Percentiles rank a stretch among this genome's conserved stretches.
Evolutionary conservation across 2,797 vertebrate species (phyloP).

Genomic region (Myotis myotis): DNA sequence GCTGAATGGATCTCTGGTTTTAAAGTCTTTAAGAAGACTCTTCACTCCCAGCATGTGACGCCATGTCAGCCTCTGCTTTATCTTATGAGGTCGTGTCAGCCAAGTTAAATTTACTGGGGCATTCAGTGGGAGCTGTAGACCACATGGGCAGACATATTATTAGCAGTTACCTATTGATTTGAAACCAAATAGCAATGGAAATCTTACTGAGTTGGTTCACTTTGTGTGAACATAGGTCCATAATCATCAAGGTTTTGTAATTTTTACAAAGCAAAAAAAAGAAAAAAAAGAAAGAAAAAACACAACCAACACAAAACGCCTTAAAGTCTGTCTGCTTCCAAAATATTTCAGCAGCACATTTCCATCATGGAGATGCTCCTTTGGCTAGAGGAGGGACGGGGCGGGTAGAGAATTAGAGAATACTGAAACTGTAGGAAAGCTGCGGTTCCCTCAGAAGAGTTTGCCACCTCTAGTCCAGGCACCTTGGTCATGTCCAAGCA

Average conservation of each 20-base stretch:
- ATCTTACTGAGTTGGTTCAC: background rate
- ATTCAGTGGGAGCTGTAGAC: constrained; percentile 54
- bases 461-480: background rate
- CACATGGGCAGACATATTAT: constrained; percentile 19
- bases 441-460: background rate
- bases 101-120: constrained; percentile 72
- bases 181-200: constrained; percentile 46
- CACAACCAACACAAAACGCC: background rate
- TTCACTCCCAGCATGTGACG: constrained; percentile 63
- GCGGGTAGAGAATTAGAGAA: background rate
- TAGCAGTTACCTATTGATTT: constrained; percentile 63
- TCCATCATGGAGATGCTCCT: background rate
- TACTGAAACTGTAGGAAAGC: background rate
- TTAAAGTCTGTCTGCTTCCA: background rate
- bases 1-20: constrained; percentile 63
- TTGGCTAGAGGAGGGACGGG: background rate
- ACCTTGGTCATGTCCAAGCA: background rate
- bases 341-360: background rate
- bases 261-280: background rate
- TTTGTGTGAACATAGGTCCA: background rate
- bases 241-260: background rate
- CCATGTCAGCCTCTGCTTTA: constrained; percentile 75
- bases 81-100: constrained; percentile 60
- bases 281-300: background rate
- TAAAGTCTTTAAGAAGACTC: constrained; percentile 63